Base-by-base conservation (phyloP, 2,113 vertebrate species). In the Albula glossodonta region DNA sequence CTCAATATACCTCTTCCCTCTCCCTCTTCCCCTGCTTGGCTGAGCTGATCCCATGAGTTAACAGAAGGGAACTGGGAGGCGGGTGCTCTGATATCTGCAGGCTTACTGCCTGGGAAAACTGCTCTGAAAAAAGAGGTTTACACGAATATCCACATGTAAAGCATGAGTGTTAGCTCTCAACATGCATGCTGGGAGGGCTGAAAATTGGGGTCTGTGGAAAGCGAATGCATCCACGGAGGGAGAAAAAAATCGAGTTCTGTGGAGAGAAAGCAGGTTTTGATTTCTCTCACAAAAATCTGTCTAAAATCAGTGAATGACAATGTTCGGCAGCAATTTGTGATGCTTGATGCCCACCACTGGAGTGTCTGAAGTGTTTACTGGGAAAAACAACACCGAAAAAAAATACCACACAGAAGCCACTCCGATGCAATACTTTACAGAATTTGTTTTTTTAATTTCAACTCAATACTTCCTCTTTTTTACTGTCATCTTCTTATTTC, bases 1-100 rank as follows among this genome's bases (percentile, higher is more conserved):
- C 31, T 41, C 31, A 41, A 41, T 41, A 41, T 41, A 49, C 48
- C 22, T 25, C 1, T 48, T 22, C 50, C 51, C 22, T 49, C 84
- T 66, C 84, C 80, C 78, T 57, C 51, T 19, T 85, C 56, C 78
- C 56, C 78, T 77, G 53, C 53, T 66, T 74, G 63, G 22, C 53
- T 50, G 78, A 17, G 22, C 19, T 51, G 52, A 51, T 60, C 57
- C 53, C 22, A 11, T 10, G n/a, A 31, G 70, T 22, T n/a, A n/a
- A 31, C 22, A 8, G 31, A 8, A 22, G n/a, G 17, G 19, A 15
- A 15, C 2, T 5, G 19, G 22, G 17, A 66, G 60, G 19, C 15
- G 19, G 60, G 10, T 0, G 11, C 15, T 19, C 60, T 5, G 60
- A 66, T 19, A 3, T 66, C 60, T 66, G 60, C 17, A 19, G 56